Evolutionary conservation across 1,140 invertebrate species (phyloP).

Genomic region (Nasonia longicornis): DNA sequence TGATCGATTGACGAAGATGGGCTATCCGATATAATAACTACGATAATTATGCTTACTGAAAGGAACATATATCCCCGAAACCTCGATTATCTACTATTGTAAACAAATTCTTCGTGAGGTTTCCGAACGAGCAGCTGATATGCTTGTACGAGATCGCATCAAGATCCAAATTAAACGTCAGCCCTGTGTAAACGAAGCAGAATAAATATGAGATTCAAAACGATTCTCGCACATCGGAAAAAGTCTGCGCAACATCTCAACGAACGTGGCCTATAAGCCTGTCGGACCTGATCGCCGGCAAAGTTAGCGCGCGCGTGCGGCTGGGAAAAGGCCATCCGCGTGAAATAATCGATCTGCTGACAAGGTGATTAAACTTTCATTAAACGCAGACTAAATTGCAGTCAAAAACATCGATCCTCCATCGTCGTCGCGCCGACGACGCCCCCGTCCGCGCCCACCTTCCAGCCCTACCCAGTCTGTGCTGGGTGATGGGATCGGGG

Average conservation of each 20-base stretch:
- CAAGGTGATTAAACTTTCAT: constrained; percentile 66
- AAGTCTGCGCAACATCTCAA: not conserved
- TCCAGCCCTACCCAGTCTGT: constrained; percentile 41
- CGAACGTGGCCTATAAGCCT: not conserved
- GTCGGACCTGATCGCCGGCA: not conserved
- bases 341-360: constrained; percentile 62
- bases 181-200: too few species aligned
- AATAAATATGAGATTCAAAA: not conserved
- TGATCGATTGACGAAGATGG: too few species aligned
- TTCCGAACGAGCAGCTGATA: too few species aligned
- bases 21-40: too few species aligned
- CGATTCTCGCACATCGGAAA: not conserved
- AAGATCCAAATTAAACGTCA: too few species aligned
- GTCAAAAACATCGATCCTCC: constrained; percentile 62
- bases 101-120: too few species aligned
- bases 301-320: not conserved
- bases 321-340: constrained; percentile 53
- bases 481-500: constrained; percentile 48
- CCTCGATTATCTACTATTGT: too few species aligned
- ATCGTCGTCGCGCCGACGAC: constrained; percentile 4
- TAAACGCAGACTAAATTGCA: constrained; percentile 65
- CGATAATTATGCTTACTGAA: too few species aligned
- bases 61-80: too few species aligned
- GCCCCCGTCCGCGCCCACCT: constrained; percentile 32
- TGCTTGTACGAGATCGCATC: too few species aligned